A percentile compares a stretch with the other conserved stretches of the same genome.
phyloP scores from a whole-genome alignment of 2,888 invertebrate genomes.

The Troides helena region DNA sequence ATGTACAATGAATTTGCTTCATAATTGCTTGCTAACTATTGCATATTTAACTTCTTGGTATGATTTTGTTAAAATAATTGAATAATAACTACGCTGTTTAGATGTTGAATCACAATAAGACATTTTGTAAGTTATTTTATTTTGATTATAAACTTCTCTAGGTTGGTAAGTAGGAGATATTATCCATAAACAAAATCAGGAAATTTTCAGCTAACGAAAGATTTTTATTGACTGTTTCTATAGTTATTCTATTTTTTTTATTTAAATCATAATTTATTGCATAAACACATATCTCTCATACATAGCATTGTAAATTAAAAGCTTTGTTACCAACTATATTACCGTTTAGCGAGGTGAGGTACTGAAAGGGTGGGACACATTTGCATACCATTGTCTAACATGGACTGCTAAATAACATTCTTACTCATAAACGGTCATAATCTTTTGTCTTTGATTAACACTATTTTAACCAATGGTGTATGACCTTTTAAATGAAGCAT shows the following conservation, averaged over 20 bases:
- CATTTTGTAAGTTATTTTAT: too few species aligned
- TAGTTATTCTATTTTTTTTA: not conserved
- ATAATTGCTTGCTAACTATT: too few species aligned
- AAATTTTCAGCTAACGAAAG: too few species aligned
- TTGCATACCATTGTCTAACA: not conserved
- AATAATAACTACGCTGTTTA: too few species aligned
- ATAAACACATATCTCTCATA: not conserved
- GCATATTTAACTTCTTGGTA: too few species aligned
- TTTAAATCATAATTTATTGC: not conserved
- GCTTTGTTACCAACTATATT: not conserved
- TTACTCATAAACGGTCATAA: not conserved
- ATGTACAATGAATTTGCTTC: too few species aligned
- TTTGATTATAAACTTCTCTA: too few species aligned
- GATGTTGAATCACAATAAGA: too few species aligned
- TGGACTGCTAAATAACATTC: not conserved
- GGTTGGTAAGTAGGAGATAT: too few species aligned
- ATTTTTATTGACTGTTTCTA: not conserved
- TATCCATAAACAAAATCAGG: too few species aligned
- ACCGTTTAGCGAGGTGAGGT: not conserved
- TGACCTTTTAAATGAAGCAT: conserved; percentile 67
- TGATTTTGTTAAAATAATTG: too few species aligned
- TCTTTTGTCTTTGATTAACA: not conserved
- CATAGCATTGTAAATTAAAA: not conserved
- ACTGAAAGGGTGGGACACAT: not conserved
- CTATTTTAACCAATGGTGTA: conserved; percentile 61